Percentiles rank a stretch among this genome's conserved stretches.
phyloP scores from a whole-genome alignment of 2,797 vertebrate species.

The Microtus agrestis region DNA sequence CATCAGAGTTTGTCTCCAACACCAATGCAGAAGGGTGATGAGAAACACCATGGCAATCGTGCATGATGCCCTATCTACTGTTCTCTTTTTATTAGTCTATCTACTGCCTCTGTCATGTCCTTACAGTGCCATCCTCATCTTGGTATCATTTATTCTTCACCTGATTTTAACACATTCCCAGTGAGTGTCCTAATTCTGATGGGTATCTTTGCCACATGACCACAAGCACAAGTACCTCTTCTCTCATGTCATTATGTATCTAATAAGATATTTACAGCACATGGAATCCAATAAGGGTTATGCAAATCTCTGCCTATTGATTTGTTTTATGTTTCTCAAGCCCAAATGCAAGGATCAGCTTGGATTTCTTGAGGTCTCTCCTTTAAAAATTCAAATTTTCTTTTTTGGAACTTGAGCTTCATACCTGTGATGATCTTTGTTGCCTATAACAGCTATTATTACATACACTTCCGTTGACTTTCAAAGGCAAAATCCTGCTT shows the following conservation, averaged over 20 bases:
- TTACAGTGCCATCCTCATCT: neutral
- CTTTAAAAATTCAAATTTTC: conserved; percentile 25
- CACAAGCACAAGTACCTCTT: neutral
- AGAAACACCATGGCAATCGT: neutral
- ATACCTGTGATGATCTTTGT: neutral
- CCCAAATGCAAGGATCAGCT: neutral
- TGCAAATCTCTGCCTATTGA: neutral
- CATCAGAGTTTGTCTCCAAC: neutral
- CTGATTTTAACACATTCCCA: neutral
- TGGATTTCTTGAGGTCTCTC: conserved; percentile 14
- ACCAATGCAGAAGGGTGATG: neutral
- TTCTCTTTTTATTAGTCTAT: conserved; percentile 17
- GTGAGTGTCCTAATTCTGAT: conserved; percentile 6
- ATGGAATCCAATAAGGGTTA: conserved; percentile 11
- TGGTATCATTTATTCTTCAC: conserved; percentile 12
- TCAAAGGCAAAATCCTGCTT: conserved; percentile 39
- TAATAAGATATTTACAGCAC: conserved; percentile 30
- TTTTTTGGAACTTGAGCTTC: conserved; percentile 18
- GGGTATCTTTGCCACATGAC: neutral
- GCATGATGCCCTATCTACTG: neutral
- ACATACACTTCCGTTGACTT: neutral
- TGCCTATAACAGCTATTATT: neutral
- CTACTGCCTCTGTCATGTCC: neutral
- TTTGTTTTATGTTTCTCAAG: neutral
- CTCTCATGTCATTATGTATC: neutral